Conservation (phyloP, 1,140 invertebrate genomes). For the Platyura marginata region DNA sequence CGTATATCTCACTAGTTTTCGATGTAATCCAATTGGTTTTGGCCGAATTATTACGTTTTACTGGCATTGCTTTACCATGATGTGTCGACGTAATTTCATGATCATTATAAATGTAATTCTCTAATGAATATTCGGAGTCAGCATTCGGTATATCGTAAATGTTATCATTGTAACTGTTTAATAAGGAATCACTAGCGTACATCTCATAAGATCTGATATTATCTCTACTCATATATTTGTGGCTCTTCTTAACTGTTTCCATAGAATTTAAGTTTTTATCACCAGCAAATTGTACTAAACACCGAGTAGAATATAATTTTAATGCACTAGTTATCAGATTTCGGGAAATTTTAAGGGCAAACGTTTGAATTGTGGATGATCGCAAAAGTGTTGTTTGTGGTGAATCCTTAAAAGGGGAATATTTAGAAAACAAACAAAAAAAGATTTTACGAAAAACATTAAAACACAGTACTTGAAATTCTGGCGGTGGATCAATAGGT, state of each 20-base stretch:
- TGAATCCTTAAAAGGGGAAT: slow-evolving; percentile 14
- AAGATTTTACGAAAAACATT: not conserved
- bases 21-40: not conserved
- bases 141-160: slow-evolving; percentile 24
- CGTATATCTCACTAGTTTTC: slow-evolving; percentile 15
- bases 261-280: too few species aligned
- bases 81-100: not conserved
- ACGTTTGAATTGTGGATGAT: slow-evolving; percentile 9
- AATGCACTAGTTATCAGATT: slow-evolving; percentile 2
- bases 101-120: too few species aligned
- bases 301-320: not conserved
- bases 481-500: slow-evolving; percentile 57
- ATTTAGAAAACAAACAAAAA: slow-evolving; percentile 9
- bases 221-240: too few species aligned
- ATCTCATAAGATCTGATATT: slow-evolving; percentile 8
- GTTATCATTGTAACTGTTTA: slow-evolving; percentile 21
- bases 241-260: too few species aligned
- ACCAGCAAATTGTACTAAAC: too few species aligned
- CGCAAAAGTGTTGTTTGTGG: slow-evolving; percentile 22
- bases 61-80: not conserved
- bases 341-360: slow-evolving; percentile 2
- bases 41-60: not conserved
- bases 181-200: slow-evolving; percentile 20
- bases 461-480: slow-evolving; percentile 64
- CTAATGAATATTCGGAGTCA: not conserved